Percentiles rank a stretch among this genome's conserved stretches.
Conservation (phyloP, 2,113 vertebrate genomes). For the Copsychus sechellarum region DNA sequence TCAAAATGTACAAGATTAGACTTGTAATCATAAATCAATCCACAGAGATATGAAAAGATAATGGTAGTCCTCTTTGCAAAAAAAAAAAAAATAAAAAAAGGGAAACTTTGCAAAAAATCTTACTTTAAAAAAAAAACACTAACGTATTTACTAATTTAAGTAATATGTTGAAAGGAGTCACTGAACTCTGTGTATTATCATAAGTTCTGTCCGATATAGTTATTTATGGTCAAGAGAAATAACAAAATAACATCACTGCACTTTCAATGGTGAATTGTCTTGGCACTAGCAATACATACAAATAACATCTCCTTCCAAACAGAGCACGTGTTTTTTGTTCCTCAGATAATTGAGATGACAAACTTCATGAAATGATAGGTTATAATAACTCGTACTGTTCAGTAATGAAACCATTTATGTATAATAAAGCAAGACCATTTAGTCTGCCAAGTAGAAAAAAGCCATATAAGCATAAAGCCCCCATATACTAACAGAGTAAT, state of each 20-base stretch:
- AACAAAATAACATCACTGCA: not conserved
- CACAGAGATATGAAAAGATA: not conserved
- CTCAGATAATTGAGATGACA: not conserved
- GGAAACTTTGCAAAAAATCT: rapidly evolving
- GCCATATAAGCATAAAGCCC: not conserved
- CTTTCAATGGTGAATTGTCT: not conserved
- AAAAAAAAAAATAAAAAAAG: too few species aligned
- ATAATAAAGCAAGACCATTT: not conserved
- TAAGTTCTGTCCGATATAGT: not conserved
- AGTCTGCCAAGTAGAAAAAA: not conserved
- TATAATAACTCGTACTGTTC: not conserved
- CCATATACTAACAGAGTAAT: not conserved
- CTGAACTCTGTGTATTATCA: not conserved
- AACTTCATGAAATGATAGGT: not conserved
- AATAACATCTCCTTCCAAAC: not conserved
- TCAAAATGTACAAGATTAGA: not conserved
- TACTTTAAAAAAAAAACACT: rapidly evolving
- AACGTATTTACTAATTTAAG: not conserved
- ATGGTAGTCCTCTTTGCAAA: not conserved
- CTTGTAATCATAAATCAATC: not conserved
- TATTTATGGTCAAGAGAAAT: not conserved
- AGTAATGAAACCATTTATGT: not conserved
- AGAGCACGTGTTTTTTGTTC: not conserved
- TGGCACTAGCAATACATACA: not conserved
- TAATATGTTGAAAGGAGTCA: not conserved